phyloP scores from a whole-genome alignment of 2,888 invertebrate genomes.

The Habrosyne pyritoides region DNA sequence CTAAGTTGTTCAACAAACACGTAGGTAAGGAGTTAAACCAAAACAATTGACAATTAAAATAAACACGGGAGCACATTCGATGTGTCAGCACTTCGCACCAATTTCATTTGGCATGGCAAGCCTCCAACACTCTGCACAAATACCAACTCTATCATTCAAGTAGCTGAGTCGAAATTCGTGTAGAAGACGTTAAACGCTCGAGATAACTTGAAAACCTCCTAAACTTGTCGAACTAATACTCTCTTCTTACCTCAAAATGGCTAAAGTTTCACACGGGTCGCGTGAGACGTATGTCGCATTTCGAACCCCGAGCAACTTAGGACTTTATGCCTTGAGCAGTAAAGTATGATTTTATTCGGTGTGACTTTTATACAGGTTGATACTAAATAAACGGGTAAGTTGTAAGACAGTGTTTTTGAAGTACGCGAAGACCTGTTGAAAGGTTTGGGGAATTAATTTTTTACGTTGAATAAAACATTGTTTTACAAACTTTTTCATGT shows the following conservation, averaged over 20 bases:
- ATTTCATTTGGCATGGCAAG: constrained; percentile 45
- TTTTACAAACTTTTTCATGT: constrained; percentile 17
- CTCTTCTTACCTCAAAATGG: constrained; percentile 76
- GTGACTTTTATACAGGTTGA: constrained; percentile 43
- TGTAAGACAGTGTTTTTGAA: constrained; percentile 56
- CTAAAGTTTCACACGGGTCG: constrained; percentile 55
- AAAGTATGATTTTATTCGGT: constrained; percentile 34
- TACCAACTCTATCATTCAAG: constrained; percentile 23
- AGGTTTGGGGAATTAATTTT: constrained; percentile 45
- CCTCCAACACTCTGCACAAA: constrained; percentile 21
- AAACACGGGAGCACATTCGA: constrained; percentile 45
- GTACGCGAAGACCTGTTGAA: constrained; percentile 61
- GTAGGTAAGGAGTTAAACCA: constrained; percentile 27
- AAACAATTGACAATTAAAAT: constrained; percentile 48
- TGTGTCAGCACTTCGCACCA: constrained; percentile 50
- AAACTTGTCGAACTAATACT: constrained; percentile 78
- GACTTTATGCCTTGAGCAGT: constrained; percentile 35
- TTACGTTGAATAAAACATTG: constrained; percentile 32
- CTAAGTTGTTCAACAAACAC: constrained; percentile 21
- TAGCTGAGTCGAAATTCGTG: constrained; percentile 33
- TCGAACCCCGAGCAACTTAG: constrained; percentile 35
- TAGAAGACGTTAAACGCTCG: constrained; percentile 36
- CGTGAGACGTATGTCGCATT: constrained; percentile 43
- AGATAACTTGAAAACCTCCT: constrained; percentile 70
- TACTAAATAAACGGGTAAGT: constrained; percentile 63